phyloP scores from a whole-genome alignment of 2,113 vertebrate genomes.

The Hepsetus odoe region DNA sequence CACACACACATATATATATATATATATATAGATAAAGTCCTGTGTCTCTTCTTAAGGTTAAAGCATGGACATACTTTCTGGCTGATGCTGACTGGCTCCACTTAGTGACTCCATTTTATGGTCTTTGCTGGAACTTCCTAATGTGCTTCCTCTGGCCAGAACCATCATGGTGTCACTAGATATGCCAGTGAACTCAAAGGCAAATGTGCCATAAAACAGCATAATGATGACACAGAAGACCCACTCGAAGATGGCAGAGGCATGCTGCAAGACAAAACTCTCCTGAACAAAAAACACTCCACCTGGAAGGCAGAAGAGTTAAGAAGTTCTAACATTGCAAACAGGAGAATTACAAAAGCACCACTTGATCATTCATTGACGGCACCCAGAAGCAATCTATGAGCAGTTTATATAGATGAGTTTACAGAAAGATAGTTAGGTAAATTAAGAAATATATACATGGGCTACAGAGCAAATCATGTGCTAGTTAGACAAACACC shows the following conservation, averaged over 20 bases:
- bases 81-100: constrained; percentile 54
- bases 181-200: constrained; percentile 82
- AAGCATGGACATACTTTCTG: constrained; percentile 73
- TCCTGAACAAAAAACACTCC: constrained; percentile 86
- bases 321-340: constrained; percentile 75
- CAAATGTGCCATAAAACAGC: constrained; percentile 86
- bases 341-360: not conserved
- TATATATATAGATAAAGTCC: no score
- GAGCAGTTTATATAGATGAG: not conserved
- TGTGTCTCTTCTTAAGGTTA: constrained; percentile 54
- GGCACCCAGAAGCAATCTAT: not conserved
- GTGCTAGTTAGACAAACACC: no score
- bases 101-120: constrained; percentile 69
- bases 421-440: no score
- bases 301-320: constrained; percentile 72
- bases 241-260: constrained; percentile 88
- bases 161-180: constrained; percentile 83
- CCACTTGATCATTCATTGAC: not conserved
- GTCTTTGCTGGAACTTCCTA: constrained; percentile 62
- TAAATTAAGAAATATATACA: no score
- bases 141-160: constrained; percentile 62
- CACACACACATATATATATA: no score
- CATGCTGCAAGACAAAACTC: constrained; percentile 83
- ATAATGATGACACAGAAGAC: constrained; percentile 85
- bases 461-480: no score